phyloP scores from a whole-genome alignment of 2,797 vertebrate genomes.

The Hybognathus amarus region DNA sequence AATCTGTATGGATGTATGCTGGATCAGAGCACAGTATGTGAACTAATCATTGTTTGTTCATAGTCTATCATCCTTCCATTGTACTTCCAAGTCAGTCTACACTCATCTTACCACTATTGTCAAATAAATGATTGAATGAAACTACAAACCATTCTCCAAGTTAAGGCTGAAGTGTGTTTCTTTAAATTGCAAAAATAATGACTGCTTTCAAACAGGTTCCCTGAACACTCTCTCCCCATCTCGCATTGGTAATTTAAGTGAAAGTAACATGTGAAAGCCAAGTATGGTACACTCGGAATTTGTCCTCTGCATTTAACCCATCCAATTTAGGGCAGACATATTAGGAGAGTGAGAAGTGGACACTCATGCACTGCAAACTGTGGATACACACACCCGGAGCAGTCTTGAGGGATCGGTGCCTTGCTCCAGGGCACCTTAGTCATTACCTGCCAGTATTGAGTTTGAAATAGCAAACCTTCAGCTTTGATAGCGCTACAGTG shows the following conservation, averaged over 20 bases:
- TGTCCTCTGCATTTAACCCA: background rate
- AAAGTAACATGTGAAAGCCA: background rate
- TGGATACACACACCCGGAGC: too few relatives aligned
- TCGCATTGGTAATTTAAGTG: background rate
- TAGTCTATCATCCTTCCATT: background rate
- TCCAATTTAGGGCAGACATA: background rate
- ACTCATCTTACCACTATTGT: background rate
- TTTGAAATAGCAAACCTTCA: background rate
- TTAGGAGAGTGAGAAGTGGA: background rate
- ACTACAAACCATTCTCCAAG: background rate
- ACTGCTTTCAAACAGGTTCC: constrained; percentile 1
- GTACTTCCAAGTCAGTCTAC: background rate
- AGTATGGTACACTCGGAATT: background rate
- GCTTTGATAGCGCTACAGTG: too few relatives aligned
- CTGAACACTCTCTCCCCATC: background rate
- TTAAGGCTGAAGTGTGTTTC: background rate
- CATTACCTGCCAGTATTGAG: too few relatives aligned
- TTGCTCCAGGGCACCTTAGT: too few relatives aligned
- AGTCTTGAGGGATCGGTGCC: too few relatives aligned
- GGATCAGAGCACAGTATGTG: background rate
- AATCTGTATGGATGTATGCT: background rate
- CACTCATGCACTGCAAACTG: too few relatives aligned
- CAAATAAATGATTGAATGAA: background rate
- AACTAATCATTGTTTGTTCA: background rate
- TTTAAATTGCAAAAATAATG: background rate